Percentiles rank a stretch among this genome's conserved stretches.
phyloP scores from a whole-genome alignment of 35 echinoderm and acorn worm genomes.

The Heliocidaris erythrogramma region DNA sequence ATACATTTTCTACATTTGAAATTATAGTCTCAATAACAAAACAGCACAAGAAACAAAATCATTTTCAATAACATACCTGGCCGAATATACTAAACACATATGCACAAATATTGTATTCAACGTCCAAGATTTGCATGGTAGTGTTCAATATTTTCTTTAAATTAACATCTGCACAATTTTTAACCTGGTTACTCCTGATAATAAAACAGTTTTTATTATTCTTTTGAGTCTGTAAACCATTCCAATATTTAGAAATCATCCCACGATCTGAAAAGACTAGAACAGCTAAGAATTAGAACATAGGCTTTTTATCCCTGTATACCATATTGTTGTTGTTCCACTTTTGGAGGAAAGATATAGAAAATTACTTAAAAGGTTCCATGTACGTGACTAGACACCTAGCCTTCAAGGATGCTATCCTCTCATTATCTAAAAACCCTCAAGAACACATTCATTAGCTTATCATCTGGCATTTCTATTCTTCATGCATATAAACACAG shows the following conservation, averaged over 20 bases:
- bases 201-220: not conserved
- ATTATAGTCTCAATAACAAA: no score
- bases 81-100: no score
- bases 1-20: no score
- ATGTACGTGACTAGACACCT: not conserved
- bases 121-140: no score
- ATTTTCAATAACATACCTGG: no score
- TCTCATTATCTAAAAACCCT: not conserved
- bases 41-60: no score
- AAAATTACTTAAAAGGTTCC: not conserved
- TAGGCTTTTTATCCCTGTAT: not conserved
- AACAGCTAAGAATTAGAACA: not conserved
- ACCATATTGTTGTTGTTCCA: not conserved
- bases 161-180: no score
- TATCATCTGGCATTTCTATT: conserved; percentile 11
- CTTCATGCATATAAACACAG: not conserved
- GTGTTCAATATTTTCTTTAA: no score
- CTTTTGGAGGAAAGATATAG: not conserved
- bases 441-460: conserved; percentile 38
- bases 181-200: not conserved
- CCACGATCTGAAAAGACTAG: not conserved
- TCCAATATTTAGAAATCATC: not conserved
- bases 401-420: not conserved
- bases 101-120: no score
- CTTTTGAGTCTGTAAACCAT: not conserved